These are phyloP conservation scores for Struthio camelus DNA, from an alignment of 2,113 vertebrate species.

Conservation along the genomic window DNA sequence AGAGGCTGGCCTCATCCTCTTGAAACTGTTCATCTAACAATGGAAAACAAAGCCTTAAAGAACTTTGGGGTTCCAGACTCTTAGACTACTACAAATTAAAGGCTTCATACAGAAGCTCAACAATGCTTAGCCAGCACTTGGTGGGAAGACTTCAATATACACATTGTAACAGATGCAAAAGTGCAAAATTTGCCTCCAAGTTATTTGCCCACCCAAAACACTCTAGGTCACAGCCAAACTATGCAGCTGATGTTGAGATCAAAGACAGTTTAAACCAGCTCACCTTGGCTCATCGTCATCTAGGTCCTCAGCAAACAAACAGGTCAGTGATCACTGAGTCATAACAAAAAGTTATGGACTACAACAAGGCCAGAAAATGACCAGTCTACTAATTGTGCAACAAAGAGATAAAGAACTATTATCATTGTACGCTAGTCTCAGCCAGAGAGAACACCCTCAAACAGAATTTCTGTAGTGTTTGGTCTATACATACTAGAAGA, in stretches of 20 bases:
- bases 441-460: neutral
- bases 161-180: neutral
- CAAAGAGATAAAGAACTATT: neutral
- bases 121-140: neutral
- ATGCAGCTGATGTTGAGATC: neutral
- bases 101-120: neutral
- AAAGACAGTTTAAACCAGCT: neutral
- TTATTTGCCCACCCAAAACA: neutral
- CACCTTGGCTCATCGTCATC: neutral
- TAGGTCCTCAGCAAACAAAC: neutral
- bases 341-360: neutral
- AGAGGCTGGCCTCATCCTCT: too few relatives aligned
- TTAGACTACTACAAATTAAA: neutral
- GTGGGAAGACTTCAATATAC: neutral
- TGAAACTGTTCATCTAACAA: neutral
- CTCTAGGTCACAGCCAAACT: neutral
- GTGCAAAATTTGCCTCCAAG: neutral
- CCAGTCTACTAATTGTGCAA: neutral
- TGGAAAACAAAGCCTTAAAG: neutral
- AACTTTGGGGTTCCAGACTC: neutral
- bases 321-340: neutral
- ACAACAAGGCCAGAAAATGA: neutral
- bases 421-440: neutral
- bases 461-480: neutral
- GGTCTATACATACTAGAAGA: neutral